Evolutionary conservation across 1,140 invertebrate species (phyloP).

Genomic region (Bursaphelenchus mucronatus): DNA sequence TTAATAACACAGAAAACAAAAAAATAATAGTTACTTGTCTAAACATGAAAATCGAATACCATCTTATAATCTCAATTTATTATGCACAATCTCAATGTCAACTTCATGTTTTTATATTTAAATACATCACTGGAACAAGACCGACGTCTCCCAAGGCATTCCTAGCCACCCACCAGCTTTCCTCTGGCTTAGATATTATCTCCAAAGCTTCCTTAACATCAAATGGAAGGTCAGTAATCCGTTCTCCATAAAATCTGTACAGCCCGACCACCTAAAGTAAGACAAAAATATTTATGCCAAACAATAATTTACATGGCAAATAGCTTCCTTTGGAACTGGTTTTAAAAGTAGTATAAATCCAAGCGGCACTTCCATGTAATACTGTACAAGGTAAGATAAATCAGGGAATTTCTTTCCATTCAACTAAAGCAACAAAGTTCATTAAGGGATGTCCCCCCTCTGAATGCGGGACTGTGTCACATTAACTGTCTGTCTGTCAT

Average conservation of each 20-base stretch:
- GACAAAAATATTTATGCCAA: slow-evolving; percentile 76
- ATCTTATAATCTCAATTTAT: no score
- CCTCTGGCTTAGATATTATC: slow-evolving; percentile 87
- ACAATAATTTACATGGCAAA: slow-evolving; percentile 54
- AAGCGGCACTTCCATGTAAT: slow-evolving; percentile 72
- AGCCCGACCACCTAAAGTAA: no score
- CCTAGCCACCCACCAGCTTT: slow-evolving; percentile 90
- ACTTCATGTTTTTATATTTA: slow-evolving; percentile 59
- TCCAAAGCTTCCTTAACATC: slow-evolving; percentile 85
- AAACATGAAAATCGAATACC: no score
- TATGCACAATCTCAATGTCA: no score
- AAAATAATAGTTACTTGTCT: no score
- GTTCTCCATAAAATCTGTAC: slow-evolving; percentile 74
- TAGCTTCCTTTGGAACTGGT: slow-evolving; percentile 68
- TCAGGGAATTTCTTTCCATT: slow-evolving; percentile 80
- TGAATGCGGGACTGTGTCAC: no score
- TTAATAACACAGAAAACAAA: no score
- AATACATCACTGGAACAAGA: slow-evolving; percentile 90
- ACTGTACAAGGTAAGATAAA: slow-evolving; percentile 79
- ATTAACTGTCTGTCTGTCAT: no score
- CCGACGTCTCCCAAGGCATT: slow-evolving; percentile 79
- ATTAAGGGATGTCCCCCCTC: no score
- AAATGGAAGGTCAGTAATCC: slow-evolving; percentile 88
- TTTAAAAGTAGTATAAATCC: slow-evolving; percentile 92
- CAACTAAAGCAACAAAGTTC: slow-evolving; percentile 79